Evolutionary conservation across 2,113 vertebrate genomes (phyloP), one percentile per base, ranked within the genome.

Genomic region (Bubo scandiacus): DNA sequence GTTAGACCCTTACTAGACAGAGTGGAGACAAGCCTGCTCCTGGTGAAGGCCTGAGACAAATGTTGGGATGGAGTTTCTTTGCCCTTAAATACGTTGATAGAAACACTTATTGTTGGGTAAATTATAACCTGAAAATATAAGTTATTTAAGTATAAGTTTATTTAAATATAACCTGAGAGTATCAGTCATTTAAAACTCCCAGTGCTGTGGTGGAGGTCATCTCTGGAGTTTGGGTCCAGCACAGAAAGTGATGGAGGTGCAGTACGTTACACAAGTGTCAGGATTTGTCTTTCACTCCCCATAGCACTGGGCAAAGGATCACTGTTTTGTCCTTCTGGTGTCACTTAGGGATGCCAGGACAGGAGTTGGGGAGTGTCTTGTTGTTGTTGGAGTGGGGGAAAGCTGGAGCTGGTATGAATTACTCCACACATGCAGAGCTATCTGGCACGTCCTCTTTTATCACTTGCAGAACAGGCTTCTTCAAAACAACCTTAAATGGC

Each of bases 391-490:
- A 20, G 19, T 2, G 47, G 30, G 47, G 57, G 58, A 68, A 49
- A 36, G 84, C 87, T 57, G 73, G 61, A 26, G 61, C 73, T 77
- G 58, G 49, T 36, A 18, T 5, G 54, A 57, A 16, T 30, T 32
- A 1, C 36, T 82, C 21, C 58, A 57, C 7, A 1, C 71, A 54
- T 2, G 17, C 3, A 4, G 85, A 72, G 40, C 15, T 14, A 13
- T 67, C 61, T 21, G 70, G 73, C 81, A 40, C 2, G n/a, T 90
- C 85, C 85, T 93, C 74, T 72, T 72, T 82, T 80, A 88, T 95
- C 92, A 12, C 96, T 93, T 51, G 92, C 87, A 94, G 96, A 96
- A 94, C 96, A 86, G 90, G 96, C 73, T 96, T 85, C 95, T 91
- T 32, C 95, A 30, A 89, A 96, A 96, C 93, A 96, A 38, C 94